A percentile compares a stretch with the other conserved stretches of the same genome.
phyloP scores from a whole-genome alignment of 2,797 vertebrate species.

The Pantherophis vulpinus region DNA sequence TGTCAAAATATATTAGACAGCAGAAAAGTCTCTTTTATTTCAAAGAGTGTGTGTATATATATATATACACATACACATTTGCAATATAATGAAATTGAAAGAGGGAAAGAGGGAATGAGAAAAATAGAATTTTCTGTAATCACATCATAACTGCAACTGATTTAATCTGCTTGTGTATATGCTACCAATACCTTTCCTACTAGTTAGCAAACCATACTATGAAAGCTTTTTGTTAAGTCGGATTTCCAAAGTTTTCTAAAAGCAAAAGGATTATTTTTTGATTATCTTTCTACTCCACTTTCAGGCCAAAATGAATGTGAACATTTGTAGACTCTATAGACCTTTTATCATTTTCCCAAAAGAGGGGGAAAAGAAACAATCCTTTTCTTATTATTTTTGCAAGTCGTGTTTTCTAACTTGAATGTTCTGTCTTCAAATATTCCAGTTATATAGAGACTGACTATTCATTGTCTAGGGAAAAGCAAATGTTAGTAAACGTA shows the following conservation, averaged over 20 bases:
- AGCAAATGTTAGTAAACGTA: not conserved
- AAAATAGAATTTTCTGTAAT: no score
- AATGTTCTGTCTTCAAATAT: not conserved
- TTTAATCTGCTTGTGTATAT: no score
- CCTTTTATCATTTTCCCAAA: not conserved
- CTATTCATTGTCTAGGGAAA: not conserved
- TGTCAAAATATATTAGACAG: conserved; percentile 54
- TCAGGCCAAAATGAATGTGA: not conserved
- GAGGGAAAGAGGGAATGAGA: no score
- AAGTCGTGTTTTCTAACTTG: not conserved
- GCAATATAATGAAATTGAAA: no score
- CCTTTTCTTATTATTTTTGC: not conserved
- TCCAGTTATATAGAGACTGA: not conserved
- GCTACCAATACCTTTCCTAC: no score
- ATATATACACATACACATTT: no score
- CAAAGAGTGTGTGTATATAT: no score
- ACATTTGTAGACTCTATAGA: not conserved
- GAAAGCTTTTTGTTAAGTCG: no score
- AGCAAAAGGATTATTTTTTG: not conserved
- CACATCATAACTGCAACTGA: no score
- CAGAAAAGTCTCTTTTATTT: no score
- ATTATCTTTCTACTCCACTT: not conserved
- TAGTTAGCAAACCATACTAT: no score
- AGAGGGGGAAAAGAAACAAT: not conserved
- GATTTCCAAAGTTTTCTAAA: no score